Conservation (phyloP, 2,797 vertebrate genomes). For the Varecia variegata region DNA sequence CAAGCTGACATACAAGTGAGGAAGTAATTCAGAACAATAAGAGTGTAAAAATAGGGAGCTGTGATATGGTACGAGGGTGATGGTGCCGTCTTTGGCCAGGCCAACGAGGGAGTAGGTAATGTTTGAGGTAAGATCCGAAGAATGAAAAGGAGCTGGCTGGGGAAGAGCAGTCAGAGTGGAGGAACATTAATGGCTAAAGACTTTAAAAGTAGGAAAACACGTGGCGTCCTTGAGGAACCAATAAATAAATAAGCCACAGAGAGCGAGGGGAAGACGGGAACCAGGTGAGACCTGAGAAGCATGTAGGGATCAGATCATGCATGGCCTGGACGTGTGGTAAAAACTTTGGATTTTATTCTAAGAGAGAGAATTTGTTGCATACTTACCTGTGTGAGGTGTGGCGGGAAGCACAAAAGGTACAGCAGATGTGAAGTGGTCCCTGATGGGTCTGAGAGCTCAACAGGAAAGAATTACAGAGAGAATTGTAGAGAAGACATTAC, state of each 20-base stretch:
- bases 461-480: neutral
- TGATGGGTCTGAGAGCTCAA: neutral
- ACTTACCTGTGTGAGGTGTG: neutral
- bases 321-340: neutral
- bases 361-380: neutral
- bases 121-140: neutral
- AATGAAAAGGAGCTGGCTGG: neutral
- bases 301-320: neutral
- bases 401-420: neutral
- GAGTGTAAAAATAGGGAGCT: accelerated
- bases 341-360: neutral
- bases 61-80: neutral
- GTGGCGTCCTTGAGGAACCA: neutral
- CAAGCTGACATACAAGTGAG: neutral
- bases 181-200: neutral
- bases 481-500: neutral
- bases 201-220: neutral
- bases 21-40: neutral
- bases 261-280: neutral
- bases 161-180: neutral
- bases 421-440: neutral
- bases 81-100: neutral
- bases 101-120: neutral
- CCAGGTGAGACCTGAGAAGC: neutral
- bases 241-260: neutral